These are phyloP conservation scores for Hoplodrina ambigua DNA, from an alignment of 2,888 invertebrate genomes.

Conservation along the genomic window DNA sequence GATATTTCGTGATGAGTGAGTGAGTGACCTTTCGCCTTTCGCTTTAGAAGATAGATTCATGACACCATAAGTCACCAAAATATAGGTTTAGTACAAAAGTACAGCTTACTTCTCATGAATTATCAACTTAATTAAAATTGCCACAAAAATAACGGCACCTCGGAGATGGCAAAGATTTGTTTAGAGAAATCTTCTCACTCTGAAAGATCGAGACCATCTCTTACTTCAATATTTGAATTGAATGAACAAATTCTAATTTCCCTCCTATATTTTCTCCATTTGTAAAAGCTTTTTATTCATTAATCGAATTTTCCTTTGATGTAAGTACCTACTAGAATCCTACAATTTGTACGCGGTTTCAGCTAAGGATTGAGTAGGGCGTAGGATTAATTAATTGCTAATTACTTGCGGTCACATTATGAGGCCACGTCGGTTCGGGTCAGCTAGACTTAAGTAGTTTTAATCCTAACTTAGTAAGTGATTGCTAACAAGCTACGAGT, in stretches of 20 bases:
- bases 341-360: constrained; percentile 20
- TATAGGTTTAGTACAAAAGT: neutral
- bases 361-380: constrained; percentile 16
- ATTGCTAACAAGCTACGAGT: constrained; percentile 44
- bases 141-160: constrained; percentile 27
- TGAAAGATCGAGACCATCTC: constrained; percentile 37
- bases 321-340: constrained; percentile 21
- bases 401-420: constrained; percentile 42
- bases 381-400: constrained; percentile 44
- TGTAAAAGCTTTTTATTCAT: constrained; percentile 51
- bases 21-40: too few relatives aligned
- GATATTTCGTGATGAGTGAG: too few relatives aligned
- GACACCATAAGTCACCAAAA: neutral
- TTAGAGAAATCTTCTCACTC: constrained; percentile 28
- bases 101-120: neutral
- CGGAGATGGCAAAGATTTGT: constrained; percentile 34
- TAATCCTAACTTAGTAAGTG: constrained; percentile 39
- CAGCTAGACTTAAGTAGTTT: constrained; percentile 21
- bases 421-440: constrained; percentile 5
- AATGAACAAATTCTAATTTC: constrained; percentile 61
- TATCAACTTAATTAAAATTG: constrained; percentile 31
- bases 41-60: too few relatives aligned
- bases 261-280: constrained; percentile 45
- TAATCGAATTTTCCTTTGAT: constrained; percentile 57
- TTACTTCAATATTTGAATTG: constrained; percentile 60